Base-by-base conservation (phyloP, 2,113 vertebrate genomes). In the Callorhinus ursinus region DNA sequence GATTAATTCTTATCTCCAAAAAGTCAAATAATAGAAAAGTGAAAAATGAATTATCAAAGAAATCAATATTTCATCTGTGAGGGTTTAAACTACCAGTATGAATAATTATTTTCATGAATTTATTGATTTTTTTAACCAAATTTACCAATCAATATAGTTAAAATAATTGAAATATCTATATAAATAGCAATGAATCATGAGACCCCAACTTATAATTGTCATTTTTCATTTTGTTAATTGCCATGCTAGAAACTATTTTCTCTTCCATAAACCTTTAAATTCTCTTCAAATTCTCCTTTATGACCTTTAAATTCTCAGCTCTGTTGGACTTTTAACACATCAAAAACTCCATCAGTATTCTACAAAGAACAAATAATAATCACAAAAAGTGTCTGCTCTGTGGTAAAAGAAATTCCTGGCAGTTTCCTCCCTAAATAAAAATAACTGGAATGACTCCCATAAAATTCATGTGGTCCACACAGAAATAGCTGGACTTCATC, bases 391-490 rank as follows among this genome's bases (percentile, higher is more conserved):
- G 85, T 97, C 95, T 97, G 77, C 93, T 96, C 84, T 97, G 81
- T 97, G 97, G 97, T 92, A 95, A 97, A 93, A 96, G 39, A 96
- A 96, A 98, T 97, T 97, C 97, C 94, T 98, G 85, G 97, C 96
- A 98, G 95, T 94, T 96, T 98, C 97, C 98, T 98, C 98, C 97
- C 97, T 97, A 96, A 98, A 98, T 97, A 97, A 98, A 98, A 98
- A 98, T 98, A 98, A 98, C 98, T 98, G 90, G 61, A 98, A 89
- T 84, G 92, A 96, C 95, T 98, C 85, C 93, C 85, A 90, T 97
- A 95, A 98, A 98, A 97, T 97, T 96, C 90, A 97, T 97, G 97
- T 95, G 95, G 96, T 94, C 69, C 88, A 91, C 94, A 93, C 85
- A 94, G 95, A 98, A 98, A 98, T 98, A 97, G 90, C 96, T 98